Conservation (phyloP, 2,797 vertebrate species). For the Echiichthys vipera region DNA sequence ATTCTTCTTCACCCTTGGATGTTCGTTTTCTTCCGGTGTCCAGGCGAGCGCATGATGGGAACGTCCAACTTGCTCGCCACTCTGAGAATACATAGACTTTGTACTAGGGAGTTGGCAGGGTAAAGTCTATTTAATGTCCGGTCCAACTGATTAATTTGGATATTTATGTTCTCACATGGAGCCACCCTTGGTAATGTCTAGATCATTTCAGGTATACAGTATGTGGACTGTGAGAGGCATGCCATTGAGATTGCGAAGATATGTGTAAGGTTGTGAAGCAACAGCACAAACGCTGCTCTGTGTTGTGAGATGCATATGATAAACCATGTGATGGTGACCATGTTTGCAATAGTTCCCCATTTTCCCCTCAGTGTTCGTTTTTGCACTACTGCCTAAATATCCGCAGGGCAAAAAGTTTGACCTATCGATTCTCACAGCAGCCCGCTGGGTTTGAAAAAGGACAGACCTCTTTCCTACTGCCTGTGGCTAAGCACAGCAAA, state of each 20-base stretch:
- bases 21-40: too few species aligned
- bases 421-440: constrained; percentile 29
- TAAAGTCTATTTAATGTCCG: too few species aligned
- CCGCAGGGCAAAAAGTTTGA: constrained; percentile 16
- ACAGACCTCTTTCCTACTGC: constrained; percentile 25
- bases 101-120: too few species aligned
- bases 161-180: too few species aligned
- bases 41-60: too few species aligned
- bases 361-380: constrained; percentile 3
- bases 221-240: background rate
- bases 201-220: too few species aligned
- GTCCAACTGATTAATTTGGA: too few species aligned
- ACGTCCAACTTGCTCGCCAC: too few species aligned
- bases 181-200: too few species aligned
- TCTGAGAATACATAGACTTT: too few species aligned
- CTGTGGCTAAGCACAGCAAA: constrained; percentile 37
- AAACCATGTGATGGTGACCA: constrained; percentile 15
- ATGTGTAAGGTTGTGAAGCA: constrained; percentile 37
- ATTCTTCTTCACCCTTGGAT: too few species aligned
- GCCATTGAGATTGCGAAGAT: constrained; percentile 9
- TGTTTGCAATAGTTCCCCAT: constrained; percentile 29
- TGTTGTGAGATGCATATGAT: constrained; percentile 21
- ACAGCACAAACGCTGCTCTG: constrained; percentile 12
- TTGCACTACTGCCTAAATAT: constrained; percentile 19
- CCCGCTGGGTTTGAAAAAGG: constrained; percentile 29